Evolutionary conservation across 2,113 vertebrate species (phyloP), one percentile per base, ranked within the genome.

Genomic region (Hemicordylus capensis): DNA sequence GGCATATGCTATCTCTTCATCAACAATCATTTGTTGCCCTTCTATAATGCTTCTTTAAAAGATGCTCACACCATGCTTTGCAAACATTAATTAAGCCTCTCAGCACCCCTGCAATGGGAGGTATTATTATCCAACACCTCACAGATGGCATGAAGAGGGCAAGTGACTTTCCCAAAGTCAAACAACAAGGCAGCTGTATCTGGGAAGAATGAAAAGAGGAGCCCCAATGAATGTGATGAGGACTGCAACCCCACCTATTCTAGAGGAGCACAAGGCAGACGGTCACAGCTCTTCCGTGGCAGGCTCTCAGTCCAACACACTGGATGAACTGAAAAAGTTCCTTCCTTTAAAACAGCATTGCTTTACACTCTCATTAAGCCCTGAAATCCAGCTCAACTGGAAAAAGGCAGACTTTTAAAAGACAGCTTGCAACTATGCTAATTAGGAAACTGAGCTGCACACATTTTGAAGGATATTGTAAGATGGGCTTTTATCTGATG

Each of bases 61-160:
- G 56, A 73, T 42, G 46, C 24, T 70, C 67, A n/a, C 59, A 20
- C 46, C 58, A 83, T 4, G 28, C 46, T 78, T 76, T 39, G 20
- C 76, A 83, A 83, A 80, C 69, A 74, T 80, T 78, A 87, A 83
- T 66, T 74, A 79, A 87, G 69, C 74, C 67, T 78, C 24, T 64
- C 66, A 54, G 37, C 75, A 73, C 66, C 67, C 58, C 80, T 61
- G 28, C 67, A n/a, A 73, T 28, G 81, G 74, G 58, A 17, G 28
- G 66, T 24, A n/a, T 83, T 39, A 51, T 70, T 61, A 39, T 70
- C 85, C 44, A 26, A 59, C 64, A 87, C 64, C n/a, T 87, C 80
- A 79, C 80, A 79, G 81, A 73, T 87, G 76, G 66, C 81, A 72
- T 19, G 34, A 79, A 79, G 66, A 77, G 73, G 80, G 63, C 37